phyloP scores from a whole-genome alignment of 2,797 vertebrate genomes.

The Rhabdophis nuchalis region DNA sequence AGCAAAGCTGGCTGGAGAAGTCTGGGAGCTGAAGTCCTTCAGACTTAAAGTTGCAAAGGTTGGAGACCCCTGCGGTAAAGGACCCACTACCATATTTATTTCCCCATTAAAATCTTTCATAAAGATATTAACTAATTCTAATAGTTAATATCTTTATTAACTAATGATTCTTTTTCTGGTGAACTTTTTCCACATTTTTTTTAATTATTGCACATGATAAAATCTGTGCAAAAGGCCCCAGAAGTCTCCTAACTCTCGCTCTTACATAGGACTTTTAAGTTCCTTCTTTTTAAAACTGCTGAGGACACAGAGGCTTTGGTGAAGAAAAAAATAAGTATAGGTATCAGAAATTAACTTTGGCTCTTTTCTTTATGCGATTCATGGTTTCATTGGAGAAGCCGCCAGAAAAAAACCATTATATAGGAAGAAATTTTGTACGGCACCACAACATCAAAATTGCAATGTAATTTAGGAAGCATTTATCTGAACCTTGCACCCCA shows the following conservation, averaged over 20 bases:
- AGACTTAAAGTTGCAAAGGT: no score
- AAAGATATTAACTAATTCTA: not conserved
- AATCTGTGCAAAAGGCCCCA: not conserved
- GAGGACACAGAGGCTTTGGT: not conserved
- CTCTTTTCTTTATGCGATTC: not conserved
- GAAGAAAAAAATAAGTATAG: not conserved
- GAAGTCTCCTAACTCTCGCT: not conserved
- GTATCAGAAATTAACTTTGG: not conserved
- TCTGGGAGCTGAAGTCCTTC: no score
- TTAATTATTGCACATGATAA: not conserved
- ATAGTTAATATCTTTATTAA: no score
- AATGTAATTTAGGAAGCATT: not conserved
- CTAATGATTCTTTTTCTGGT: not conserved
- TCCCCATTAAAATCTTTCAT: not conserved
- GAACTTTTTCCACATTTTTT: not conserved
- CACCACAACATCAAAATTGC: not conserved
- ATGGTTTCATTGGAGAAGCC: not conserved
- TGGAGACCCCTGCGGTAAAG: no score
- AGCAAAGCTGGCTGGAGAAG: no score
- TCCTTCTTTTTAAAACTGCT: not conserved
- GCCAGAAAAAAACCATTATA: not conserved
- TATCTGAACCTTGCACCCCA: not conserved
- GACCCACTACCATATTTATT: not conserved
- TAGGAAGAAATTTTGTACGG: not conserved
- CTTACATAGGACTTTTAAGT: not conserved